Evolutionary conservation across 2,797 vertebrate genomes (phyloP), one percentile per base, ranked within the genome.

Genomic region (Artibeus lituratus): DNA sequence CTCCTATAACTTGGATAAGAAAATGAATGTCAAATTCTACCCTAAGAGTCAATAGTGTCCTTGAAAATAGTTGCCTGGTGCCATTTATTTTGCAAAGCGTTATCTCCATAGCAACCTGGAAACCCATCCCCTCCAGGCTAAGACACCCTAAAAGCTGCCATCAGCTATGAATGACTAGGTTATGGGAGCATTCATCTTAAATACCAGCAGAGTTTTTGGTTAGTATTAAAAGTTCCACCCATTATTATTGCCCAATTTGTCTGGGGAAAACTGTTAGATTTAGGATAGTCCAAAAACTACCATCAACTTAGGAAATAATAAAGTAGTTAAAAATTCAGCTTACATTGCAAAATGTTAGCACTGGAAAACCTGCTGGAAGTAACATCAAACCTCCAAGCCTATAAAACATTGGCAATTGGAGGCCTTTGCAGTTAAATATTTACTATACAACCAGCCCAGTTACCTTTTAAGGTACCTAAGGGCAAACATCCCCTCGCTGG

Each of bases 311-410:
- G 18, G 35, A 59, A 76, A 91, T 32, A 76, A 53, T 14, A 42
- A 67, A 51, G 15, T 49, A 67, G 35, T 90, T 88, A 91, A 55
- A 6, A 91, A 95, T 91, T 88, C 55, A 77, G 44, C 91, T 95
- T 81, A 88, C 3, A 14, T 5, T 93, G 42, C 35, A 85, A 72
- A 94, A 44, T 26, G 10, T 62, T 74, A 74, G 22, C 49, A 32
- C 14, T 67, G 6, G 7, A 80, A 89, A 80, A 26, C 7, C 72
- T 32, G 9, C 16, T 39, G 14, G 76, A 89, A 78, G 18, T 62
- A 32, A 69, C 62, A 85, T n/a, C 19, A 59, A 78, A 73, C 24
- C 35, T 4, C n/a, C 10, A 53, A 24, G 37, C 87, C 35, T 85
- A 37, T 39, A n/a, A 87, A 91, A 88, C 35, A 77, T 10, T 12